Evolutionary conservation across 2,797 vertebrate genomes (phyloP).

Genomic region (Hoplostethus mediterraneus): DNA sequence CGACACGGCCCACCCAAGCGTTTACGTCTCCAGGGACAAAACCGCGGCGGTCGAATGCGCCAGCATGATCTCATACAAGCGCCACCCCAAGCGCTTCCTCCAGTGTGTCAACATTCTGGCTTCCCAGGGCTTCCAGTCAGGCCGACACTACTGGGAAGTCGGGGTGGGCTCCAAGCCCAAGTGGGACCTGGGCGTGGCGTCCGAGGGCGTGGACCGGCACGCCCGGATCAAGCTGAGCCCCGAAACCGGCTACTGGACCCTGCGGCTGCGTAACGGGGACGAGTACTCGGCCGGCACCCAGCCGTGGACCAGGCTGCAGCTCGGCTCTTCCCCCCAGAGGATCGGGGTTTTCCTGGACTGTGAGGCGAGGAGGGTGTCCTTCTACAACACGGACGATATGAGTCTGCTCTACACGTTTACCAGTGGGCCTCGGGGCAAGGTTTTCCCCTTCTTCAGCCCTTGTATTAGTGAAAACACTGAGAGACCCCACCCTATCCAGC

Average conservation of each 20-base stretch:
- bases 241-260: slow-evolving; percentile 88
- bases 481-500: slow-evolving; percentile 83
- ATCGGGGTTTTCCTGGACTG: slow-evolving; percentile 88
- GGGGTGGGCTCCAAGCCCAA: slow-evolving; percentile 88
- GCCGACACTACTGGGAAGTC: slow-evolving; percentile 91
- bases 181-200: slow-evolving; percentile 91
- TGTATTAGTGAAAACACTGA: slow-evolving; percentile 82
- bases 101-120: slow-evolving; percentile 89
- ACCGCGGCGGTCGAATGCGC: slow-evolving; percentile 83
- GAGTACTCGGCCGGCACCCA: slow-evolving; percentile 86
- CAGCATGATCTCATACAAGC: slow-evolving; percentile 35
- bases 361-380: slow-evolving; percentile 83
- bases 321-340: slow-evolving; percentile 60
- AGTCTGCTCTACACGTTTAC: slow-evolving; percentile 86
- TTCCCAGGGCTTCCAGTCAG: slow-evolving; percentile 80
- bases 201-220: slow-evolving; percentile 80
- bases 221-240: slow-evolving; percentile 87
- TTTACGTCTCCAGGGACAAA: slow-evolving; percentile 85
- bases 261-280: slow-evolving; percentile 82
- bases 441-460: slow-evolving; percentile 91
- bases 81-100: slow-evolving; percentile 81
- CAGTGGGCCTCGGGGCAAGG: slow-evolving; percentile 77
- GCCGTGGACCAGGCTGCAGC: slow-evolving; percentile 84
- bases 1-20: slow-evolving; percentile 87
- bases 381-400: slow-evolving; percentile 88